Conservation (phyloP, 2,797 vertebrate species). For the Spheniscus humboldti region DNA sequence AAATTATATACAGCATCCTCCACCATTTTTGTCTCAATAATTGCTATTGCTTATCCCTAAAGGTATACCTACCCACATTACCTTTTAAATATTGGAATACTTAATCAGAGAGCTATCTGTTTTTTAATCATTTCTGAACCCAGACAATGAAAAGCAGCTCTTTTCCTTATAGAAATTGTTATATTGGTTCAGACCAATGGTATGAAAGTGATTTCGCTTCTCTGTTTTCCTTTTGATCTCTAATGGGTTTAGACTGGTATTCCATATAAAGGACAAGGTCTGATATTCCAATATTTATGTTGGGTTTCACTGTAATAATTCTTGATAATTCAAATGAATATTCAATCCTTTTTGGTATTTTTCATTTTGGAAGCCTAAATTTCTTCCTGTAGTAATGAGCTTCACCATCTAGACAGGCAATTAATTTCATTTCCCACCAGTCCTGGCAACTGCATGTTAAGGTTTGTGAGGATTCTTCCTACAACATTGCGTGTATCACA, state of each 20-base stretch:
- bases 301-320: neutral
- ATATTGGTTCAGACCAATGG: neutral
- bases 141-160: neutral
- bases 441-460: neutral
- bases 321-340: neutral
- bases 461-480: neutral
- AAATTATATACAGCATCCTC: neutral
- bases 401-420: neutral
- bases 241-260: neutral
- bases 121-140: neutral
- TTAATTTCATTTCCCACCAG: neutral
- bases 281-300: neutral
- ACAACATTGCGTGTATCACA: too few species aligned
- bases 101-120: neutral
- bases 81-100: neutral
- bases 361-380: neutral
- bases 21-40: neutral
- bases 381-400: neutral
- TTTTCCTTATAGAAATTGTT: neutral
- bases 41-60: neutral
- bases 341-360: neutral
- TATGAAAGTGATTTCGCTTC: neutral
- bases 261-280: neutral
- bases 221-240: neutral
- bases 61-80: neutral